Percentiles rank a stretch among this genome's conserved stretches.
Conservation (phyloP, 2,888 invertebrate genomes). For the Protophormia terraenovae region DNA sequence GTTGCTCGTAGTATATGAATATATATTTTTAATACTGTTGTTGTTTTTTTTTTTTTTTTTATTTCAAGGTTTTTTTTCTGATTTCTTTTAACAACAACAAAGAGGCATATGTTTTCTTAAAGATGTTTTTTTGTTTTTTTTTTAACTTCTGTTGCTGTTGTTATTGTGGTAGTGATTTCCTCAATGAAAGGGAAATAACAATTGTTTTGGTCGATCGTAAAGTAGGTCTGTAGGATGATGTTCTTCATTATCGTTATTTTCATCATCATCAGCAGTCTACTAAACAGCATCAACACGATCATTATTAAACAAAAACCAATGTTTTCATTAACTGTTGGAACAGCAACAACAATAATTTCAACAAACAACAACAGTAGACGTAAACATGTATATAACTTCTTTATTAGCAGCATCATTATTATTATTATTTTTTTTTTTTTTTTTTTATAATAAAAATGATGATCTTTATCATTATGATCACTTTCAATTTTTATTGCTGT, state of each 20-base stretch:
- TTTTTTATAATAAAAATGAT: not conserved
- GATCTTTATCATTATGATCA: constrained; percentile 42
- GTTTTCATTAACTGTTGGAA: constrained; percentile 6
- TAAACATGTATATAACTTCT: not conserved
- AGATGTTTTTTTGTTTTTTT: constrained; percentile 3
- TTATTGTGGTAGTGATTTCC: constrained; percentile 64
- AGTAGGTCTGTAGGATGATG: constrained; percentile 68
- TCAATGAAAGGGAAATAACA: constrained; percentile 77
- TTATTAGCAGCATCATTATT: not conserved
- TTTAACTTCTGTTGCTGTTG: not conserved
- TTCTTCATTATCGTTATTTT: constrained; percentile 52
- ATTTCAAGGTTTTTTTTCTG: constrained; percentile 59
- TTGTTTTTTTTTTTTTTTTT: too few relatives aligned
- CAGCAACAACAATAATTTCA: not conserved
- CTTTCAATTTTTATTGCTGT: constrained; percentile 55
- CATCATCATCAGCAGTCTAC: constrained; percentile 25
- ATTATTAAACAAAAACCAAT: not conserved
- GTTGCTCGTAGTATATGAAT: constrained; percentile 42
- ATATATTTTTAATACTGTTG: constrained; percentile 15
- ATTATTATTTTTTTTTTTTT: too few relatives aligned
- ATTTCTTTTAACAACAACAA: constrained; percentile 35
- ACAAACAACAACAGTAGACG: not conserved
- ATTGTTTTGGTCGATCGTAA: constrained; percentile 51
- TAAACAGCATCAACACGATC: not conserved
- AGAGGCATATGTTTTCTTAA: constrained; percentile 55